These are phyloP conservation scores for Carterocephalus palaemon DNA, from an alignment of 2,888 invertebrate species.

Conservation along the genomic window DNA sequence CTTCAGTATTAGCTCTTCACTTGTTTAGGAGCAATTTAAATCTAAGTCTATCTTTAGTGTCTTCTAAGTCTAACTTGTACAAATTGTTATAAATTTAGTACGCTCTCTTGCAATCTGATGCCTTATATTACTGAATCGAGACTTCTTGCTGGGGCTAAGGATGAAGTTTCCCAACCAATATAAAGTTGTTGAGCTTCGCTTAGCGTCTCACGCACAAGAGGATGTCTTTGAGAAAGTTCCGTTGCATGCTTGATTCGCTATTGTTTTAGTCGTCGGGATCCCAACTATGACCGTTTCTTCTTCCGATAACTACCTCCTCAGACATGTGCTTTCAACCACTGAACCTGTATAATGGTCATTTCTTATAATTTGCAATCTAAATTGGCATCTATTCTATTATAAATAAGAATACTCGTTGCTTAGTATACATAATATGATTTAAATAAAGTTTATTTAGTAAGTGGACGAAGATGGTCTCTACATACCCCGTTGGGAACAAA, in stretches of 20 bases:
- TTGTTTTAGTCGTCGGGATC: slow-evolving; percentile 66
- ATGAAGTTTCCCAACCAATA: slow-evolving; percentile 72
- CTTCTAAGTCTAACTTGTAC: slow-evolving; percentile 3
- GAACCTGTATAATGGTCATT: slow-evolving; percentile 65
- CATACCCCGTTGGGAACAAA: no score
- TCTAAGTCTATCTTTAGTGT: background rate
- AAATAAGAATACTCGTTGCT: no score
- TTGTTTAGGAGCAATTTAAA: slow-evolving; percentile 9
- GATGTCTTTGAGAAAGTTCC: slow-evolving; percentile 73
- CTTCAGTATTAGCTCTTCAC: slow-evolving; percentile 7
- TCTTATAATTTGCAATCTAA: slow-evolving; percentile 61
- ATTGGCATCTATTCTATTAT: no score
- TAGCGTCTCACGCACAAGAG: slow-evolving; percentile 72
- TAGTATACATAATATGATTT: no score
- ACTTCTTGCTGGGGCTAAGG: slow-evolving; percentile 43
- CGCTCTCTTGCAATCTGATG: slow-evolving; percentile 39
- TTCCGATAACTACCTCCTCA: slow-evolving; percentile 54
- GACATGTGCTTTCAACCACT: slow-evolving; percentile 52
- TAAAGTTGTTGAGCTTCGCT: slow-evolving; percentile 68
- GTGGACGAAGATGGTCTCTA: no score
- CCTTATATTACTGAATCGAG: slow-evolving; percentile 46
- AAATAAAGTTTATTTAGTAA: no score
- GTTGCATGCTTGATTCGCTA: slow-evolving; percentile 75
- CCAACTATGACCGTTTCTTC: slow-evolving; percentile 60
- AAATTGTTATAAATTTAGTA: slow-evolving; percentile 17